These are phyloP conservation scores for Nomada fucata DNA, from an alignment of 2,888 invertebrate genomes.

Conservation along the genomic window DNA sequence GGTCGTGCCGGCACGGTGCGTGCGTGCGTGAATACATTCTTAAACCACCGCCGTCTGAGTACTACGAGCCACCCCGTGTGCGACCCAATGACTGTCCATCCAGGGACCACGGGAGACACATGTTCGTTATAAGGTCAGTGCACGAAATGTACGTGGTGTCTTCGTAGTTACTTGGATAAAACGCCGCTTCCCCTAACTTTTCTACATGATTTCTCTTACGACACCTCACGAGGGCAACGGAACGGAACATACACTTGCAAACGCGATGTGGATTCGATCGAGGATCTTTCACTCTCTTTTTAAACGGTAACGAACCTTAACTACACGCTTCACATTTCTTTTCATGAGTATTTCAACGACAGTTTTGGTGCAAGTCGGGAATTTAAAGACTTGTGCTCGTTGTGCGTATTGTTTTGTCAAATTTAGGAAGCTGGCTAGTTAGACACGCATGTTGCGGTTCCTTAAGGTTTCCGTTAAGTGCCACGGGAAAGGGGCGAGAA, in stretches of 20 bases:
- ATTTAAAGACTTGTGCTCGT: conserved; percentile 2
- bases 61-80: conserved; percentile 74
- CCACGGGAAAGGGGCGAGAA: not conserved
- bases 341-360: not conserved
- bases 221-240: conserved; percentile 5
- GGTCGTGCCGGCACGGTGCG: conserved; percentile 66
- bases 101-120: conserved; percentile 84
- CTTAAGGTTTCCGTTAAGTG: not conserved
- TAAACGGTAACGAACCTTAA: conserved; percentile 36
- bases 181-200: conserved; percentile 19
- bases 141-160: conserved; percentile 49
- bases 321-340: conserved; percentile 14
- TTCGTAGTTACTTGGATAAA: conserved; percentile 31
- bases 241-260: not conserved
- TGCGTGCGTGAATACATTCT: conserved; percentile 64
- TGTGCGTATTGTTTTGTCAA: not conserved
- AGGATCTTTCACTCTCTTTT: conserved; percentile 23
- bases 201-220: conserved; percentile 3
- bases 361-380: not conserved
- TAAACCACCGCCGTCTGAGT: conserved; percentile 64
- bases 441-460: not conserved
- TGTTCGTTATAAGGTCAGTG: conserved; percentile 83
- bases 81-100: conserved; percentile 83
- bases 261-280: conserved; percentile 37
- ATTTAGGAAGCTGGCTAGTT: not conserved